Base-by-base conservation (phyloP, 2,797 vertebrate genomes). In the Pagetopsis macropterus region DNA sequence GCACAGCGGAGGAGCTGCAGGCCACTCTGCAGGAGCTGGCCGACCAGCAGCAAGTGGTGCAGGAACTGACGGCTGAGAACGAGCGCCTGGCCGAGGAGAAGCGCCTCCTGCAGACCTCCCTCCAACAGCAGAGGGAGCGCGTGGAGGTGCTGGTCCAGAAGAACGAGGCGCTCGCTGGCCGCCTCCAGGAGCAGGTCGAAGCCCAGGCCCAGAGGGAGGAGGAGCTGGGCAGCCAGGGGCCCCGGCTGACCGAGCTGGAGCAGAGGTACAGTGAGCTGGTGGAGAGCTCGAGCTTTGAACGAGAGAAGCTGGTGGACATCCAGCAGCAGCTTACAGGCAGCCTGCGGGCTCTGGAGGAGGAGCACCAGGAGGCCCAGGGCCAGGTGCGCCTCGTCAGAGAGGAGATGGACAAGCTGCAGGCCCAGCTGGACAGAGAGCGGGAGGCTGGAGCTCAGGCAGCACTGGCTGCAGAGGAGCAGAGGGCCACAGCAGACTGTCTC, bases 41-140 rank as follows among this genome's bases (percentile, higher is more conserved):
- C 0, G 98, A 99, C 89, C 98, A 99, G 88, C 97, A 99, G 79
- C 97, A 98, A 79, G 95, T 99, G 90, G 96, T 99, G 14, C 97
- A 98, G 89, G 98, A 99, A 84, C 87, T 99, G 85, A 98, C 98
- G 0, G 90, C 96, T 0, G 98, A 99, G 86, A 99, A 98, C 0
- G 97, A 98, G 90, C 97, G 96, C 13, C 90, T 99, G 46, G 89
- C 87, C 0, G 95, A 96, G 16, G 97, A 98, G 85, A 98, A 97
- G 84, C 93, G 95, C n/a, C 93, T 97, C 43, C 84, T 99, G 81
- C 97, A 99, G 89, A 94, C 94, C 1, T 98, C 97, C 0, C 95
- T 98, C 70, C 95, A 93, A 75, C 97, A 98, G 85, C 97, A 98
- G 58, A 93, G 95, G 59, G 97, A 98, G 16, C 93, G 95, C 44